phyloP scores from a whole-genome alignment of 2,797 vertebrate species.

The Brachyalestes nurse region DNA sequence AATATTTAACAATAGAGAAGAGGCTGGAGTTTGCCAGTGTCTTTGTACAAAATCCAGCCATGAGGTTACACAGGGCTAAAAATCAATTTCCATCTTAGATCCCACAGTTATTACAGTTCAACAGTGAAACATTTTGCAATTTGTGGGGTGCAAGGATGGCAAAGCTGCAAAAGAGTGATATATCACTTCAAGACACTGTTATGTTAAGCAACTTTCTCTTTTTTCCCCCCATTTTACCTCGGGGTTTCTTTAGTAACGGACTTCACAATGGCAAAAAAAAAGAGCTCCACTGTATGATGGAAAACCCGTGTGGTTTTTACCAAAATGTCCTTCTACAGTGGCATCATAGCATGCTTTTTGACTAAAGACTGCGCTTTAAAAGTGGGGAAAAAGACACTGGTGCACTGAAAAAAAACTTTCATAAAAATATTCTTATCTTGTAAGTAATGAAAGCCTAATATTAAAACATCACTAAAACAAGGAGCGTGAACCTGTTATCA shows the following conservation, averaged over 20 bases:
- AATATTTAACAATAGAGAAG: conserved; percentile 40
- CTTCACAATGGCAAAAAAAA: too few relatives aligned
- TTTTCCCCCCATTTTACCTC: too few relatives aligned
- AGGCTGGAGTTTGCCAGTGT: neutral
- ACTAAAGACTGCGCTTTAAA: neutral
- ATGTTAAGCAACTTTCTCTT: neutral
- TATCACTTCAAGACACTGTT: neutral
- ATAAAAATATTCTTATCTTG: too few relatives aligned
- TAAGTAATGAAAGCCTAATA: neutral
- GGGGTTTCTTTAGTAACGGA: too few relatives aligned
- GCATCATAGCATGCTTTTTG: too few relatives aligned
- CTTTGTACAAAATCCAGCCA: neutral
- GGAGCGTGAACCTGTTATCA: neutral
- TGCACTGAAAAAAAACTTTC: too few relatives aligned
- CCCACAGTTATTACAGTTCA: neutral
- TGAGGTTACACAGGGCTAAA: neutral
- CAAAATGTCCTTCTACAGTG: too few relatives aligned
- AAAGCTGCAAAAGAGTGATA: neutral
- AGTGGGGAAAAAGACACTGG: neutral
- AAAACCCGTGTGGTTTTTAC: too few relatives aligned
- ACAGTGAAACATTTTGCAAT: neutral
- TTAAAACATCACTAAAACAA: neutral
- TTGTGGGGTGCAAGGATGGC: neutral
- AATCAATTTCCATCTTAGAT: neutral
- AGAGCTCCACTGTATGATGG: too few relatives aligned